Conservation (phyloP, 2,888 invertebrate species). For the Helobdella robusta region DNA sequence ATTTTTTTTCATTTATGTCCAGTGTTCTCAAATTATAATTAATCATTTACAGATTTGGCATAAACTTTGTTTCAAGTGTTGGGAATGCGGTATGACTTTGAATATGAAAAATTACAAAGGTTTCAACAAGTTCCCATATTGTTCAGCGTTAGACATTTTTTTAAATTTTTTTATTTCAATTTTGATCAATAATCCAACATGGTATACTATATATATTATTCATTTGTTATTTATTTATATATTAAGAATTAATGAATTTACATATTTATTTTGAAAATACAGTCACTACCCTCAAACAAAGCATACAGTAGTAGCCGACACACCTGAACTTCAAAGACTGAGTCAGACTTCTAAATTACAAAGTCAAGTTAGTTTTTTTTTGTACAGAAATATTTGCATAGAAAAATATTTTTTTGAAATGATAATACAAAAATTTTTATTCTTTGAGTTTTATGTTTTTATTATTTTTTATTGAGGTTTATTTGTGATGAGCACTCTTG, state of each 20-base stretch:
- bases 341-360: slow-evolving; percentile 95
- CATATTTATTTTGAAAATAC: slow-evolving; percentile 47
- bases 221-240: slow-evolving; percentile 1
- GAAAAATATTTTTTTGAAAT: no score
- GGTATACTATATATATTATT: background rate
- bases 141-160: slow-evolving; percentile 79
- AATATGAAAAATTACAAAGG: slow-evolving; percentile 98
- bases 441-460: no score
- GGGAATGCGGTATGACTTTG: slow-evolving; percentile 89
- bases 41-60: slow-evolving; percentile 95
- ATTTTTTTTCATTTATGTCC: no score
- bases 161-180: background rate
- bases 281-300: slow-evolving; percentile 98
- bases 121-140: slow-evolving; percentile 93
- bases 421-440: no score
- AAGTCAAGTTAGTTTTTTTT: slow-evolving; percentile 78
- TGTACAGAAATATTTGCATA: no score
- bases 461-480: no score
- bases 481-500: no score
- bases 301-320: slow-evolving; percentile 93
- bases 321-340: slow-evolving; percentile 88
- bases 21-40: no score
- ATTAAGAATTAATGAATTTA: background rate
- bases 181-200: background rate
- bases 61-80: slow-evolving; percentile 96